A percentile compares a stretch with the other conserved stretches of the same genome.
These are phyloP conservation scores for Bufo bufo DNA, from an alignment of 2,113 vertebrate species.

Conservation along the genomic window DNA sequence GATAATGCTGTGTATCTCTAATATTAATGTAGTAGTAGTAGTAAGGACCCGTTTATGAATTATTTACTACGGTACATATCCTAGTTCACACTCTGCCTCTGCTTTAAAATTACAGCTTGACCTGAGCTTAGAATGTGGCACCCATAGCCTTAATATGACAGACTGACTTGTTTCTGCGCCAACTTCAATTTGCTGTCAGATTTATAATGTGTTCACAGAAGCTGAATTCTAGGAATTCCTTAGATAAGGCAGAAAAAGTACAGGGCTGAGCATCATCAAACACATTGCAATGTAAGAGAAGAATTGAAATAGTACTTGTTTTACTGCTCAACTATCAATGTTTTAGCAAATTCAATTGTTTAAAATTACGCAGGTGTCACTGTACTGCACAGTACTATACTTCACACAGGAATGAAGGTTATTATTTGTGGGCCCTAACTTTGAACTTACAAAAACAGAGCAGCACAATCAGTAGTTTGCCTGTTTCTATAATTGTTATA, in stretches of 20 bases:
- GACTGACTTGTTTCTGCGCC: slow-evolving; percentile 22
- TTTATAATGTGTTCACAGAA: slow-evolving; percentile 41
- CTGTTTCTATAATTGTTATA: no score
- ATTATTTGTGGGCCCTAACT: not conserved
- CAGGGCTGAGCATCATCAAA: slow-evolving; percentile 13
- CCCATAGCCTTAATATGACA: not conserved
- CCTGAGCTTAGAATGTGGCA: slow-evolving; percentile 11
- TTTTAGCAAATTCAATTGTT: not conserved
- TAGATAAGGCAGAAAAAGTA: slow-evolving; percentile 33
- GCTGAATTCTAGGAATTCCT: slow-evolving; percentile 45
- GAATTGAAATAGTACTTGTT: slow-evolving; percentile 26
- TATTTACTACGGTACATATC: not conserved
- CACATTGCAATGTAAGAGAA: not conserved
- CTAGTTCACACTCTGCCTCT: not conserved
- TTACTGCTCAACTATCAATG: slow-evolving; percentile 3
- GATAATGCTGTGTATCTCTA: no score
- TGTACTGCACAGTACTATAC: not conserved
- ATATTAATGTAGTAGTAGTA: not conserved
- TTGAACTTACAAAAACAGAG: no score
- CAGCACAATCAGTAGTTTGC: no score
- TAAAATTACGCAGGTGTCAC: not conserved
- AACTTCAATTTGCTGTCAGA: slow-evolving; percentile 20
- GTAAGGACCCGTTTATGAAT: not conserved
- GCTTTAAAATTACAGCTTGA: slow-evolving; percentile 7
- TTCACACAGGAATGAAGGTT: not conserved